Percentiles rank a stretch among this genome's conserved stretches.
Conservation (phyloP, 2,797 vertebrate genomes). For the Eremophila alpestris region DNA sequence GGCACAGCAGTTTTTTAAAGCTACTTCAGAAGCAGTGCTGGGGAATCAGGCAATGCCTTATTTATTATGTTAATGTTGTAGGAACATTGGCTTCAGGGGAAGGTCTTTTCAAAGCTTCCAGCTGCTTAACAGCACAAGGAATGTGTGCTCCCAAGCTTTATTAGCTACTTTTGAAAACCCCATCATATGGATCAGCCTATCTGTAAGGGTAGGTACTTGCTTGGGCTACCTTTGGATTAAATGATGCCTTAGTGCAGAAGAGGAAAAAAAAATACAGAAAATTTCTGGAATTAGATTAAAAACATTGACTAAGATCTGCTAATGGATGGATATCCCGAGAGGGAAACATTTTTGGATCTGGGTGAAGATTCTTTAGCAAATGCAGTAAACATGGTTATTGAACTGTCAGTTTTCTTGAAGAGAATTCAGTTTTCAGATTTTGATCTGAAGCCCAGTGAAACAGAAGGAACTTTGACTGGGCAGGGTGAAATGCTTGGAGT, state of each 20-base stretch:
- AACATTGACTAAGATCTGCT: background rate
- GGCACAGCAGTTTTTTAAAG: background rate
- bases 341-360: background rate
- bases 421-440: background rate
- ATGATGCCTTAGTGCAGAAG: background rate
- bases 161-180: background rate
- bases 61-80: background rate
- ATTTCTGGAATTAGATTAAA: background rate
- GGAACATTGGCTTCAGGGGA: background rate
- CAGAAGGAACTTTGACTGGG: background rate
- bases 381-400: background rate
- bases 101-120: background rate
- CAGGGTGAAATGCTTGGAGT: background rate
- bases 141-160: background rate
- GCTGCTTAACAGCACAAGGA: background rate
- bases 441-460: background rate
- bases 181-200: background rate
- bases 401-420: background rate
- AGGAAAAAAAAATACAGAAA: background rate
- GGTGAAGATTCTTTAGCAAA: background rate
- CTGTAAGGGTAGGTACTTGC: background rate
- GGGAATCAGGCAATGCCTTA: background rate
- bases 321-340: fast-evolving
- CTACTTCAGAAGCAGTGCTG: background rate
- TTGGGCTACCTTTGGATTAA: background rate